Conservation (phyloP, 2,888 invertebrate species). For the Ophion costatus region DNA sequence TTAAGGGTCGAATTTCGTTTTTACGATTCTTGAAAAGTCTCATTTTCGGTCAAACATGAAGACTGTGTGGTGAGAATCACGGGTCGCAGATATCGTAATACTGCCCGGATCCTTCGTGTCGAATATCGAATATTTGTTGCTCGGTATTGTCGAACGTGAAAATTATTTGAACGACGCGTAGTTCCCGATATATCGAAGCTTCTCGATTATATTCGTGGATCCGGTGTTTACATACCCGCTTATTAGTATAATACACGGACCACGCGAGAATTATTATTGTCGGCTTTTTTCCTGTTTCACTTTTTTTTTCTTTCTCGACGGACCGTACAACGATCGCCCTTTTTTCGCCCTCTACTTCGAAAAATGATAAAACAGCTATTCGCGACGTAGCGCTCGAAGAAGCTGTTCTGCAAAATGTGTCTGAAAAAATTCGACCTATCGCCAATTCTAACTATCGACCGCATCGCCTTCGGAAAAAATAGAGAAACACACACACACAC, state of each 20-base stretch:
- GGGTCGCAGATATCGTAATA: no score
- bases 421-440: not conserved
- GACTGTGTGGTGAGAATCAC: no score
- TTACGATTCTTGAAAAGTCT: no score
- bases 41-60: no score
- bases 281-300: conserved; percentile 38
- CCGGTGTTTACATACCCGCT: conserved; percentile 3
- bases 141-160: not conserved
- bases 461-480: not conserved
- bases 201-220: not conserved
- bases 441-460: not conserved
- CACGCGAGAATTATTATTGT: conserved; percentile 59
- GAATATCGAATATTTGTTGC: not conserved
- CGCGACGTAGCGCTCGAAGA: not conserved
- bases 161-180: not conserved
- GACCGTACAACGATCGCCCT: not conserved
- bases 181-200: not conserved
- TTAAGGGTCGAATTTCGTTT: no score
- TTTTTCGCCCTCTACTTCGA: not conserved
- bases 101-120: no score
- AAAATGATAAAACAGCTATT: no score
- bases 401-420: not conserved
- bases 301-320: conserved; percentile 6
- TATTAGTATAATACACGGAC: conserved; percentile 40
- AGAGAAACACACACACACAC: not conserved